Conservation (phyloP, 2,113 vertebrate species). For the Protobothrops mucrosquamatus region DNA sequence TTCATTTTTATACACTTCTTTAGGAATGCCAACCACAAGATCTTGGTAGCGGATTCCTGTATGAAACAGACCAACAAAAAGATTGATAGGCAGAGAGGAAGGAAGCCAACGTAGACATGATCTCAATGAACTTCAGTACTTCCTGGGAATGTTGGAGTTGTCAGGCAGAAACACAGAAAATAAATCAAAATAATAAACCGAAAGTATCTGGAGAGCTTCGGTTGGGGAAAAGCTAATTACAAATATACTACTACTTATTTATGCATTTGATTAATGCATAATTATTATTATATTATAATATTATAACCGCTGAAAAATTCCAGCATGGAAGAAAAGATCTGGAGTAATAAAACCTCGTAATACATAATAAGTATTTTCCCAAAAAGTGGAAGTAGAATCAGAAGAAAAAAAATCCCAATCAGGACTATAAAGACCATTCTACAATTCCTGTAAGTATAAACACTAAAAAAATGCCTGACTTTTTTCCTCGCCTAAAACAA, state of each 20-base stretch:
- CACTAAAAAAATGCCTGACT: not conserved
- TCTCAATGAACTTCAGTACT: not conserved
- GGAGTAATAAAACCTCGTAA: not conserved
- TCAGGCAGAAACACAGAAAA: not conserved
- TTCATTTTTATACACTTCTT: constrained; percentile 69
- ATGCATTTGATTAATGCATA: not conserved
- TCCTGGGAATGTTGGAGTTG: not conserved
- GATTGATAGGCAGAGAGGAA: not conserved
- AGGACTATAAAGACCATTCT: not conserved
- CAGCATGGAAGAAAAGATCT: not conserved
- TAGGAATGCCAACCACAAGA: constrained; percentile 68
- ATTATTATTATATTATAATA: not conserved
- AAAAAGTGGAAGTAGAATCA: not conserved
- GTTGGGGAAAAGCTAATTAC: not conserved
- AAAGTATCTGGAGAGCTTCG: not conserved
- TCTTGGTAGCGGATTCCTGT: constrained; percentile 68
- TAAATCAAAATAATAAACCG: not conserved
- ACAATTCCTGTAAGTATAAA: not conserved
- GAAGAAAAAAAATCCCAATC: not conserved
- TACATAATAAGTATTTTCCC: not conserved
- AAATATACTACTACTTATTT: not conserved
- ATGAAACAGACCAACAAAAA: not conserved
- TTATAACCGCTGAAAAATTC: not conserved
- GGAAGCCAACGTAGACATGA: not conserved
- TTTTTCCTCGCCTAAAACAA: not conserved